These are phyloP conservation scores for Pyxicephalus adspersus DNA, from an alignment of 2,113 vertebrate species.

Conservation along the genomic window DNA sequence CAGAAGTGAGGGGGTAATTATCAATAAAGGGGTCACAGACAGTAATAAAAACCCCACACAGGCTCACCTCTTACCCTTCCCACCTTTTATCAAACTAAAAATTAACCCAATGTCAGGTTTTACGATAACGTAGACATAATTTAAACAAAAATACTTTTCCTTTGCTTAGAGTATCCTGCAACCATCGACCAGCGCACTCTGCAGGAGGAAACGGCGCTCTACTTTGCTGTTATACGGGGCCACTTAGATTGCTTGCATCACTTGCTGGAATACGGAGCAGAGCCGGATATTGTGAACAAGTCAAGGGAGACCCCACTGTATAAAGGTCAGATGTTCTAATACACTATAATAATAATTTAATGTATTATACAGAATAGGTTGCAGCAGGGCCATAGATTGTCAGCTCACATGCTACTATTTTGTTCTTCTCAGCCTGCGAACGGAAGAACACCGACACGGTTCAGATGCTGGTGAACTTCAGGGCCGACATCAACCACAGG, in stretches of 20 bases:
- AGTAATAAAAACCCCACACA: too few species aligned
- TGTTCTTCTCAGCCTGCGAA: constrained; percentile 82
- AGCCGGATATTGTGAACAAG: constrained; percentile 81
- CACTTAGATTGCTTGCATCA: constrained; percentile 72
- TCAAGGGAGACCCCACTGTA: constrained; percentile 87
- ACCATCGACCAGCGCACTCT: constrained; percentile 82
- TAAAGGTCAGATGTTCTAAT: constrained; percentile 75
- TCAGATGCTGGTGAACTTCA: constrained; percentile 74
- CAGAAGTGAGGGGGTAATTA: too few species aligned
- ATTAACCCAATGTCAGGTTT: too few species aligned
- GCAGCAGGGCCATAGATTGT: not conserved
- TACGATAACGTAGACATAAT: too few species aligned
- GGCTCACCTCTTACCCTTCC: too few species aligned
- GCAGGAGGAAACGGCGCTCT: constrained; percentile 81
- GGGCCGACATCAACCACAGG: constrained; percentile 75
- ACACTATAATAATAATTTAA: not conserved
- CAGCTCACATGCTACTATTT: constrained; percentile 5
- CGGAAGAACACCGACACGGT: constrained; percentile 75
- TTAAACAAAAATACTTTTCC: too few species aligned
- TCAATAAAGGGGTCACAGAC: too few species aligned
- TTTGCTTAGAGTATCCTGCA: constrained; percentile 75
- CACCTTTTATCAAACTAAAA: too few species aligned
- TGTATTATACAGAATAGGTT: not conserved
- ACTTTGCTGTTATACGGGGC: constrained; percentile 75
- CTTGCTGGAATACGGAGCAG: constrained; percentile 82